Conservation (phyloP, 2,888 invertebrate species). For the Latheticus oryzae region DNA sequence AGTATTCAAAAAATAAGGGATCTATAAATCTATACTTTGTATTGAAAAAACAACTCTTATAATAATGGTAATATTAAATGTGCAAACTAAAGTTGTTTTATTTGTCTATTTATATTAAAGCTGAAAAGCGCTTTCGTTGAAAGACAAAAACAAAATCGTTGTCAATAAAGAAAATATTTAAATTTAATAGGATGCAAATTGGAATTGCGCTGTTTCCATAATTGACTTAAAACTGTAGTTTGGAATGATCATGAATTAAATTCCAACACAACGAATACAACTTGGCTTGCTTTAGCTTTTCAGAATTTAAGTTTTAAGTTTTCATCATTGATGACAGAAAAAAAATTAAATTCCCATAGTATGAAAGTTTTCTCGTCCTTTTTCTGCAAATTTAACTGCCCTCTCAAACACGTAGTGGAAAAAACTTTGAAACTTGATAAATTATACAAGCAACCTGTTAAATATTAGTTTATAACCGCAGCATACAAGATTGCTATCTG, state of each 20-base stretch:
- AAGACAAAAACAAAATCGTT: slow-evolving; percentile 3
- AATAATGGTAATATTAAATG: too few relatives aligned
- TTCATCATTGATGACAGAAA: slow-evolving; percentile 22
- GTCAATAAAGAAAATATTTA: slow-evolving; percentile 20
- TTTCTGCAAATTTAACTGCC: slow-evolving; percentile 22
- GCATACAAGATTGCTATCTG: slow-evolving; percentile 28
- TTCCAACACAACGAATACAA: slow-evolving; percentile 40
- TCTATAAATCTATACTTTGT: too few relatives aligned
- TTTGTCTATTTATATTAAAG: too few relatives aligned
- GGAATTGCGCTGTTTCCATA: slow-evolving; percentile 29
- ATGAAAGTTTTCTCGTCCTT: slow-evolving; percentile 22
- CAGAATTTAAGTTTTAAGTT: too few relatives aligned
- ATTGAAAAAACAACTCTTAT: too few relatives aligned
- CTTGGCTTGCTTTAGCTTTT: slow-evolving; percentile 42
- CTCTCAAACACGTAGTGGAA: not conserved
- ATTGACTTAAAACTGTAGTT: slow-evolving; percentile 37
- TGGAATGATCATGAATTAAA: slow-evolving; percentile 45
- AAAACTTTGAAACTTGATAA: slow-evolving; percentile 27
- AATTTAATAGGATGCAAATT: slow-evolving; percentile 36
- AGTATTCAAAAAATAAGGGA: too few relatives aligned
- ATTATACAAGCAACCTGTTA: slow-evolving; percentile 16
- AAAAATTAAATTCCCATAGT: slow-evolving; percentile 31
- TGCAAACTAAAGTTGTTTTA: too few relatives aligned
- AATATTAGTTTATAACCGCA: slow-evolving; percentile 21
- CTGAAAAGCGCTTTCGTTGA: too few relatives aligned